Evolutionary conservation across 2,888 invertebrate species (phyloP), one percentile per base, ranked within the genome.

Genomic region (Conistra vaccinii): DNA sequence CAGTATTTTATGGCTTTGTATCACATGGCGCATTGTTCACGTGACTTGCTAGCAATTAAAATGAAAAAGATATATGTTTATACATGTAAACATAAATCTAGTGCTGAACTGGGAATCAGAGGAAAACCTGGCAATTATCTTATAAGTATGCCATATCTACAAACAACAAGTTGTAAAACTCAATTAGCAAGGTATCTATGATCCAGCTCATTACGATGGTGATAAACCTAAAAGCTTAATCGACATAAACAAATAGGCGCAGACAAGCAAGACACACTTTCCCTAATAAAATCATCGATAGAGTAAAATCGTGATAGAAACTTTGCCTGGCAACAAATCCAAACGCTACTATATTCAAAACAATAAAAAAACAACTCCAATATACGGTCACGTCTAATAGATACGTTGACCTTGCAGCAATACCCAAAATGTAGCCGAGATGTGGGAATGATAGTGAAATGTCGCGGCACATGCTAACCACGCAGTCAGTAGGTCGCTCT

Each of bases 401-500:
- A 81, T 78, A 72, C 78, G 61, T 78, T 81, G 83, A 86, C 84
- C 83, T 88, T 85, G 89, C 77, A 76, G 83, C 74, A 72, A 83
- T 85, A 81, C 73, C 81, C 81, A 61, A 85, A 88, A 89, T 87
- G 85, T 86, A 88, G 85, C 77, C 80, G 84, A 89, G 89, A 87
- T 89, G 85, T 77, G 83, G 84, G 88, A 91, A 91, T 85, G 93
- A 93, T 94, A 94, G 94, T 94, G 93, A 94, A 94, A 93, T 92
- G 92, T 92, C 90, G 88, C 86, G 87, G 85, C 87, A 87, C 88
- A 90, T 88, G 89, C 89, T 89, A 87, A 88, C 85, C 84, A 86
- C 87, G 87, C 89, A 92, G 92, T 93, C 94, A 94, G 93, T 93
- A 91, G 94, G 94, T 94, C 93, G 92, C 92, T 89, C 90, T 89